phyloP scores from a whole-genome alignment of 2,797 vertebrate species.

The Taenioides sp. region DNA sequence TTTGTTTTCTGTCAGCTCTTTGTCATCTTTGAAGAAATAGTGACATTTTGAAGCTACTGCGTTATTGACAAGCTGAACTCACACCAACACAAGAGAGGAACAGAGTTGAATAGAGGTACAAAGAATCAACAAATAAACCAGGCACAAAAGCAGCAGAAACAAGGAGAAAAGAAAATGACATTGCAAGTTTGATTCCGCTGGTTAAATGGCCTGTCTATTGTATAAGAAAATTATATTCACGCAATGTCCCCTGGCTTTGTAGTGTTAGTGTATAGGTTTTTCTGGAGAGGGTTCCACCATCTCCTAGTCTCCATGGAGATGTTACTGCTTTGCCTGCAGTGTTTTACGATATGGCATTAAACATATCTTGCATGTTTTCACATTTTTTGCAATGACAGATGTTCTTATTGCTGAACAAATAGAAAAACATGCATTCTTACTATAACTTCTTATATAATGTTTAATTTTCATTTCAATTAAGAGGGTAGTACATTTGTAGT shows the following conservation, averaged over 20 bases:
- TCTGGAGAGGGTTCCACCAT: background rate
- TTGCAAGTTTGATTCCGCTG: background rate
- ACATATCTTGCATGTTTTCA: too few relatives aligned
- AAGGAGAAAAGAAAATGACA: constrained; percentile 12
- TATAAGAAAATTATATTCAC: constrained; percentile 3
- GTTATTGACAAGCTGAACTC: constrained; percentile 36
- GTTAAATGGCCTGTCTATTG: constrained; percentile 18
- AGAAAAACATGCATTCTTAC: too few relatives aligned
- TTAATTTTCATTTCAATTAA: too few relatives aligned
- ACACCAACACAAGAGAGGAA: constrained; percentile 15
- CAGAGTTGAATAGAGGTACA: constrained; percentile 4
- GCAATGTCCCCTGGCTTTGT: background rate
- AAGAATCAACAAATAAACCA: constrained; percentile 7
- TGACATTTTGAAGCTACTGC: background rate
- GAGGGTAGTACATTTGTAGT: too few relatives aligned
- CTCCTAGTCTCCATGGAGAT: background rate
- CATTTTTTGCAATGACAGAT: too few relatives aligned
- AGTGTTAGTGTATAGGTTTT: background rate
- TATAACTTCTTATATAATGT: too few relatives aligned
- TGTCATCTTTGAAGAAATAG: constrained; percentile 20
- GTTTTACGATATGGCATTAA: too few relatives aligned
- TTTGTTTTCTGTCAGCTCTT: constrained; percentile 15
- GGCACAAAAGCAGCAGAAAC: constrained; percentile 29
- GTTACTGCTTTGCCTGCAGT: background rate
- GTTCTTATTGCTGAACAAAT: too few relatives aligned